Base-by-base conservation (phyloP, 2,113 vertebrate species). In the Arizona elegans region DNA sequence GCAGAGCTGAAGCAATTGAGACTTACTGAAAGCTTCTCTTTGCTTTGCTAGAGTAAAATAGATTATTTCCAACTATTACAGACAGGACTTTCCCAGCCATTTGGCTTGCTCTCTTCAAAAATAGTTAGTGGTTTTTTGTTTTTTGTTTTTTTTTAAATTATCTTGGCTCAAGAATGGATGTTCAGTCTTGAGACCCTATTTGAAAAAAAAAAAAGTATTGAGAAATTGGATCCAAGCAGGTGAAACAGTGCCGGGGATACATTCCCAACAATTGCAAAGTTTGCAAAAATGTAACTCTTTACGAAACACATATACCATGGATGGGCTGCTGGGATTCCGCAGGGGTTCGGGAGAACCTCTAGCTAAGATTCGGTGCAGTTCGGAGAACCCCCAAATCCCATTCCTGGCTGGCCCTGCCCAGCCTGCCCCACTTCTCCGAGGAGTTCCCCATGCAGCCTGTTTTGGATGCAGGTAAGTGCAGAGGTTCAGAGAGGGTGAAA, bases 21-120 rank as follows among this genome's bases (percentile, higher is more conserved):
- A 95, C 95, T 95, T 94, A 88, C 93, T 97, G 96, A 97, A 94
- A 95, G 24, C 93, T 23, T 94, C 93, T 95, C 95, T 43, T 65
- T 96, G 90, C 94, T 93, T 92, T 19, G 94, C 90, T 94, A 91
- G 95, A 97, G 96, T 93, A 93, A 97, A 87, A 93, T 94, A 96
- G 94, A 95, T 95, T 94, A 93, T 95, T 94, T 91, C 5, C 0
- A 96, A 95, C 92, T 97, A 95, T 97, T 93, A 96, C 97, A 96
- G 96, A 96, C 93, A 24, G 87, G 29, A 87, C 94, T 92, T 94
- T 88, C 15, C 1, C 89, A 15, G 96, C 96, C 96, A 93, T 93
- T 95, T 96, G 93, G 97, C 96, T 96, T 94, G 89, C 96, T 93
- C 95, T 97, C 96, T 94, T 95, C 96, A 97, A 97, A 98, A 98